A percentile compares a stretch with the other conserved stretches of the same genome.
Conservation (phyloP, 2,888 invertebrate genomes). For the Cephus sareptanus region DNA sequence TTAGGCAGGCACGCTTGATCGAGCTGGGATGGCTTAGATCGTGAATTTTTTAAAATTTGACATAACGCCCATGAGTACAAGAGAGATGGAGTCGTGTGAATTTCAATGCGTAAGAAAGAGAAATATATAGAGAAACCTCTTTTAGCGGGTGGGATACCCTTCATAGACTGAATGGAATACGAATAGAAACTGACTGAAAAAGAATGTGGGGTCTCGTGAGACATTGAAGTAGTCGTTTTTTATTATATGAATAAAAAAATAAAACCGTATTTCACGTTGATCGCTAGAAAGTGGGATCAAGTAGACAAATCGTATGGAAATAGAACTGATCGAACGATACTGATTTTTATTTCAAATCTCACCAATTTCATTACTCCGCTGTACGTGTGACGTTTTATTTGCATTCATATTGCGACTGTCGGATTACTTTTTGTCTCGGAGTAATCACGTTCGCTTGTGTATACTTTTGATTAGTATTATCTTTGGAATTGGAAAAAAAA, state of each 20-base stretch:
- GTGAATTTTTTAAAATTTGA: not conserved
- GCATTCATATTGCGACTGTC: not conserved
- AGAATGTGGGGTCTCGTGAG: not conserved
- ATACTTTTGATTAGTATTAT: not conserved
- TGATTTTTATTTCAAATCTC: not conserved
- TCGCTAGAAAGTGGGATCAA: not conserved
- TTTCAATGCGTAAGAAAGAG: not conserved
- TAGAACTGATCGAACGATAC: not conserved
- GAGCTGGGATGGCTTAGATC: not conserved
- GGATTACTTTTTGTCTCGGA: not conserved
- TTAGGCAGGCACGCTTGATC: not conserved
- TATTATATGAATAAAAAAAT: not conserved
- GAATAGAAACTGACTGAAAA: not conserved
- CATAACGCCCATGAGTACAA: not conserved
- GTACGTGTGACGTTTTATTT: not conserved
- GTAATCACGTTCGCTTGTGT: not conserved
- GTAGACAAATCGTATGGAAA: not conserved
- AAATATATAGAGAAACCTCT: not conserved
- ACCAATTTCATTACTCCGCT: not conserved
- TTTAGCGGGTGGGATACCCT: not conserved
- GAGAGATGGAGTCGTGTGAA: not conserved
- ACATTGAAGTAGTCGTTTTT: not conserved
- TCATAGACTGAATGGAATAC: not conserved
- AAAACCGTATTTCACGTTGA: not conserved
- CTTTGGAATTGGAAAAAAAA: not conserved